Evolutionary conservation across 2,888 invertebrate genomes (phyloP).

Genomic region (Eupithecia insigniata): DNA sequence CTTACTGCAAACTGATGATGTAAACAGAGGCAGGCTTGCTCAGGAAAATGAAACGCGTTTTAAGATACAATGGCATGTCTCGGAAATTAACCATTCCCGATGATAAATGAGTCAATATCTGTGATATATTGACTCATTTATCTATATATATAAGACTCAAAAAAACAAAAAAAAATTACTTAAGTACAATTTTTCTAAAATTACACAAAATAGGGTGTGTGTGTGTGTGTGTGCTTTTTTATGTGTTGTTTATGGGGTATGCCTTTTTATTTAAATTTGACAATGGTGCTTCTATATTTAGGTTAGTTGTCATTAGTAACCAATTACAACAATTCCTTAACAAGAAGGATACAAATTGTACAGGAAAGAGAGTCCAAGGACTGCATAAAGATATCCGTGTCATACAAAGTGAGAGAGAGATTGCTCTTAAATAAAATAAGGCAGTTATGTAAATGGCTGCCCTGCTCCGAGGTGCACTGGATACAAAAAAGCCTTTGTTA

Average conservation of each 20-base stretch:
- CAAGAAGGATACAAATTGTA: conserved; percentile 30
- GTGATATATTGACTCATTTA: conserved; percentile 16
- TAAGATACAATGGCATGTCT: conserved; percentile 36
- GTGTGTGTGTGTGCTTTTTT: not conserved
- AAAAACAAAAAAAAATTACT: too few relatives aligned
- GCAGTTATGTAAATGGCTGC: conserved; percentile 75
- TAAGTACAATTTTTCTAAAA: not conserved
- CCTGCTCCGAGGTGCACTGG: conserved; percentile 63
- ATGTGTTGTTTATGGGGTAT: not conserved
- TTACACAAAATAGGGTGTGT: not conserved
- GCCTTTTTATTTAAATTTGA: not conserved
- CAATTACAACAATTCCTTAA: conserved; percentile 3
- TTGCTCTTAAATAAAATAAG: conserved; percentile 73
- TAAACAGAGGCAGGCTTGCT: conserved; percentile 17
- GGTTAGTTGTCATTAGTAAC: not conserved
- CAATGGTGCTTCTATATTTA: not conserved
- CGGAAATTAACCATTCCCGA: conserved; percentile 38
- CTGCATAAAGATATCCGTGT: conserved; percentile 69
- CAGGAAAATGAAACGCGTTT: conserved; percentile 42
- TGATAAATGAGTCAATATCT: conserved; percentile 33
- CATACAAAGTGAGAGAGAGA: conserved; percentile 61
- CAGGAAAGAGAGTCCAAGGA: conserved; percentile 47
- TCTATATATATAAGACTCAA: too few relatives aligned
- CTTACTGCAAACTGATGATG: conserved; percentile 22
- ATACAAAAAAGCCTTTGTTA: conserved; percentile 70